These are phyloP conservation scores for Standfussiana lucernea DNA, from an alignment of 2,888 invertebrate species.

Conservation along the genomic window DNA sequence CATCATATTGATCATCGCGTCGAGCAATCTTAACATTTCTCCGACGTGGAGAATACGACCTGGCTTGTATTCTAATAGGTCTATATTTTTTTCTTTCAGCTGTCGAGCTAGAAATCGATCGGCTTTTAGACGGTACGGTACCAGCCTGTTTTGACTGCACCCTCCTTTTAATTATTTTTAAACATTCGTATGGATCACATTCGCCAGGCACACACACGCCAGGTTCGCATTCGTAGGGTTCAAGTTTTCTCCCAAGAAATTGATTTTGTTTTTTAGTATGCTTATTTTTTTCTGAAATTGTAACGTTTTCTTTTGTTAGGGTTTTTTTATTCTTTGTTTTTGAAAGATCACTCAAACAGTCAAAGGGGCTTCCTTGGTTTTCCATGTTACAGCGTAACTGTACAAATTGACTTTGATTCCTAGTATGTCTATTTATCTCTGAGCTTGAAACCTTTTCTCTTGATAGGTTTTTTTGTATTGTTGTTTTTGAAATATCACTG, in stretches of 20 bases:
- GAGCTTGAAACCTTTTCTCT: constrained; percentile 13
- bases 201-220: constrained; percentile 69
- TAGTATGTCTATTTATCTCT: constrained; percentile 12
- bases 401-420: not conserved
- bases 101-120: constrained; percentile 45
- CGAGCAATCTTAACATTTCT: not conserved
- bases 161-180: constrained; percentile 58
- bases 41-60: not conserved
- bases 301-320: not conserved
- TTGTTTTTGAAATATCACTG: not conserved
- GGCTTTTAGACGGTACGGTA: constrained; percentile 7
- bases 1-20: not conserved
- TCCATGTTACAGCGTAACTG: not conserved
- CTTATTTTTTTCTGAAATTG: not conserved
- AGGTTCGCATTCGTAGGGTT: constrained; percentile 71
- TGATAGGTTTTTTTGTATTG: not conserved
- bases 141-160: constrained; percentile 32
- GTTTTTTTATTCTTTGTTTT: not conserved
- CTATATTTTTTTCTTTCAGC: not conserved
- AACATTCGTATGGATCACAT: constrained; percentile 70
- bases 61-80: constrained; percentile 26
- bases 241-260: constrained; percentile 29
- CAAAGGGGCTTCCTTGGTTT: not conserved
- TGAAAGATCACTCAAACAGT: not conserved
- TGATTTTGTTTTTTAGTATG: constrained; percentile 1